Evolutionary conservation across 2,113 vertebrate species (phyloP).

Genomic region (Dermatemys mawii): DNA sequence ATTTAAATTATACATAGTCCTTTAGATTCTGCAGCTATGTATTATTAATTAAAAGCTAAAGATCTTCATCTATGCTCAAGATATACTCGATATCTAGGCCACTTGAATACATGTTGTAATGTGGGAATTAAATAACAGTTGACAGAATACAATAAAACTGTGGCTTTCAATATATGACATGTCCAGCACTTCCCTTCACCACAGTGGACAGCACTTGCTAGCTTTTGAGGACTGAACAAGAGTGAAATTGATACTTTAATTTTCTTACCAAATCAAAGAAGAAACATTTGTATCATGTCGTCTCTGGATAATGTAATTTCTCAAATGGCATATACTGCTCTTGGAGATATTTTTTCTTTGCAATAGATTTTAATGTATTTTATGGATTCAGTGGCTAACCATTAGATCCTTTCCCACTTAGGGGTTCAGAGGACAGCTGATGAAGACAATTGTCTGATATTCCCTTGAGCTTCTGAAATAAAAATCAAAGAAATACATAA

Average conservation of each 20-base stretch:
- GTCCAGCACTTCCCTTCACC: background rate
- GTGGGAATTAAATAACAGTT: constrained; percentile 20
- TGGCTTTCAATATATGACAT: background rate
- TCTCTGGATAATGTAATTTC: background rate
- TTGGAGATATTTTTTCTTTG: background rate
- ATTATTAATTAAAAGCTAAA: constrained; percentile 82
- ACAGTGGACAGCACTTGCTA: background rate
- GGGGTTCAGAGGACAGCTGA: background rate
- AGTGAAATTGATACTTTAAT: background rate
- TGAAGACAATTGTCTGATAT: background rate
- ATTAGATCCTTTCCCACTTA: background rate
- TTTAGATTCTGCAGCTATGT: constrained; percentile 71
- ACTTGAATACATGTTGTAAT: constrained; percentile 26
- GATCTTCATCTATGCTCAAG: constrained; percentile 66
- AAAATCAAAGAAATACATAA: background rate
- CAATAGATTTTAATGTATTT: background rate
- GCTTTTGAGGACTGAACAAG: background rate
- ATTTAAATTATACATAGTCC: constrained; percentile 78
- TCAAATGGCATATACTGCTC: background rate
- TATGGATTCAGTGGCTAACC: background rate
- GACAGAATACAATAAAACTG: background rate
- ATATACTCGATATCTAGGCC: constrained; percentile 58
- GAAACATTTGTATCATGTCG: background rate
- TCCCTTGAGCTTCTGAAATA: background rate
- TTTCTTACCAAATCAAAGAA: background rate